These are phyloP conservation scores for Phodopus roborovskii DNA, from an alignment of 2,113 vertebrate species.

Conservation along the genomic window DNA sequence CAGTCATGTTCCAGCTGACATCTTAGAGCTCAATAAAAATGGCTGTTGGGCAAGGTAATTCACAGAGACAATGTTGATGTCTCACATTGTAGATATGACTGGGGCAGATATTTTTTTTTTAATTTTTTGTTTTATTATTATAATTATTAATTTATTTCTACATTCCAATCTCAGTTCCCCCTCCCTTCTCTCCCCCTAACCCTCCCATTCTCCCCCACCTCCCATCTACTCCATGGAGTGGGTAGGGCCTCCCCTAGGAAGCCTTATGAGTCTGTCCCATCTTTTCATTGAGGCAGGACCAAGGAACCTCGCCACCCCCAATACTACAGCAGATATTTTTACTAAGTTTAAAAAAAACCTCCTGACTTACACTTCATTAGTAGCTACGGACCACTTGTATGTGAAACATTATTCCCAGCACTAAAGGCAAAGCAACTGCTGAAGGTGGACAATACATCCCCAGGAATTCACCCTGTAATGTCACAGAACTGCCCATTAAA, in stretches of 20 bases:
- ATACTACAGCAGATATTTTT: neutral
- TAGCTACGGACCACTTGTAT: neutral
- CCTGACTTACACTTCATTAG: neutral
- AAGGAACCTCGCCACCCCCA: too few species aligned
- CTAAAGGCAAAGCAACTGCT: neutral
- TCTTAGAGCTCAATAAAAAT: neutral
- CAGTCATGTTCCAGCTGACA: neutral
- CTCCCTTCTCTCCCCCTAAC: too few species aligned
- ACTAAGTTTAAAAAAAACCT: neutral
- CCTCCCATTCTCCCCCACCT: too few species aligned
- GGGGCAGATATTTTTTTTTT: neutral
- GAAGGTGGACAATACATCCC: neutral
- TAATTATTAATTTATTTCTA: too few species aligned
- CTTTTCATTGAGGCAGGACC: too few species aligned
- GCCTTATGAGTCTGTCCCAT: too few species aligned
- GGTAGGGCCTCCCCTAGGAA: too few species aligned
- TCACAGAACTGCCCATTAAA: neutral
- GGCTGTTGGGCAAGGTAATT: neutral
- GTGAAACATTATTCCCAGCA: neutral
- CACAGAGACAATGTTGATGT: neutral
- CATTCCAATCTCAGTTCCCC: too few species aligned
- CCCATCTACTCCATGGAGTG: too few species aligned
- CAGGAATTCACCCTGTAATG: neutral
- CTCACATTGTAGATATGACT: neutral
- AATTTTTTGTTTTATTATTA: too few species aligned